Base-by-base conservation (phyloP, 2,797 vertebrate genomes). In the Myotis planiceps region DNA sequence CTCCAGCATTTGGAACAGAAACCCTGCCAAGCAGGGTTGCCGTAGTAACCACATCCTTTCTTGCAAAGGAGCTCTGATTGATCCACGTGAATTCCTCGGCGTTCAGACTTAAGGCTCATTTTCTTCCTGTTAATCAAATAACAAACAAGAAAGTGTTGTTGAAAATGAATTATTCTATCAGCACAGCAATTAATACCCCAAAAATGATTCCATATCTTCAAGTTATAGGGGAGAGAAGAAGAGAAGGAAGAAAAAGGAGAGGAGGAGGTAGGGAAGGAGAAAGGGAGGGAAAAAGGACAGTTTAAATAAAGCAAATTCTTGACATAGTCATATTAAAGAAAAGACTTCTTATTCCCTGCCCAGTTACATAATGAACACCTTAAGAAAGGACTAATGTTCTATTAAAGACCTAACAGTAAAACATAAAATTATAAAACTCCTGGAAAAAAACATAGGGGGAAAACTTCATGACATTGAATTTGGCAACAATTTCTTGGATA, bases 1-100 rank as follows among this genome's bases (percentile, higher is more conserved):
- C 99, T 98, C 99, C 99, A 99, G 98, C 99, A 99, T 98, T 99
- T 99, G 97, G 99, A 99, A 98, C 99, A 99, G 95, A 99, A 99
- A 25, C 99, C 99, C 97, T 99, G 99, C 99, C 99, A 99, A 1
- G 99, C 99, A 13, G 99, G 98, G 94, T 99, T 99, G 93, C 99
- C 99, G 47, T 99, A 99, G 99, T 99, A 99, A 98, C 99, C 99
- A 2, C 99, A 99, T 98, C 99, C 99, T 98, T 99, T 99, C 98
- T 99, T 99, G 98, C 99, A 99, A 58, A 99, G 99, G 66, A 99
- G 99, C 97, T 99, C 99, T 0, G 99, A 99, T 53, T 99, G 99
- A 98, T 99, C 99, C 95, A 99, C 99, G 9, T 99, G 99, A 98
- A 99, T 99, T 88, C 99, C 99, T 58, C 99, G 98, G 66, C 99